phyloP scores from a whole-genome alignment of 1,140 invertebrate genomes.

The Leucophenga varia region DNA sequence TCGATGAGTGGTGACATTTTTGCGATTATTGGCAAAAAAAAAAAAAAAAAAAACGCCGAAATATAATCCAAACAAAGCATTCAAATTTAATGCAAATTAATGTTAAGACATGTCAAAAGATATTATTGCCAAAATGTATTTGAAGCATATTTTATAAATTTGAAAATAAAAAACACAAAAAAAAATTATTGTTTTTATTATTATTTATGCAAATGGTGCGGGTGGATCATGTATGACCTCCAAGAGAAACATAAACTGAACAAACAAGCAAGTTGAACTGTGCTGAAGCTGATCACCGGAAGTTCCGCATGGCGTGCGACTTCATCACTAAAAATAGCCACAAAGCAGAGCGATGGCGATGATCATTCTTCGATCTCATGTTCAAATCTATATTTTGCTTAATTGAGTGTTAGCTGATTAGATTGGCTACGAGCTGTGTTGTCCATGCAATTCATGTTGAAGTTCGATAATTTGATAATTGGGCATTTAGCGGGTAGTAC shows the following conservation, averaged over 20 bases:
- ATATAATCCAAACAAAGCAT: too few relatives aligned
- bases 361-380: too few relatives aligned
- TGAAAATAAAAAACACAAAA: too few relatives aligned
- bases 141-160: constrained; percentile 26
- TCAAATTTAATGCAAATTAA: constrained; percentile 42
- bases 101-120: constrained; percentile 23
- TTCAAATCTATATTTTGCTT: neutral
- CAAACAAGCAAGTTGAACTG: too few relatives aligned
- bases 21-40: too few relatives aligned
- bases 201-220: constrained; percentile 46
- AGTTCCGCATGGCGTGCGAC: constrained; percentile 17
- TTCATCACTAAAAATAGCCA: constrained; percentile 45
- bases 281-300: constrained; percentile 37
- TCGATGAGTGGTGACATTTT: too few relatives aligned
- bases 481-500: constrained; percentile 29
- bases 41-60: too few relatives aligned
- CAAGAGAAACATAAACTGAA: too few relatives aligned
- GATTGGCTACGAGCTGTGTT: constrained; percentile 12
- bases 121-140: constrained; percentile 19
- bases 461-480: constrained; percentile 44
- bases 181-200: constrained; percentile 13
- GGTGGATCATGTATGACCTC: constrained; percentile 46
- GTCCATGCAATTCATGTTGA: constrained; percentile 21
- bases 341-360: constrained; percentile 5
- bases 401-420: constrained; percentile 28